Percentiles rank a stretch among this genome's conserved stretches.
Evolutionary conservation across 2,888 invertebrate genomes (phyloP).

Genomic region (Eristalis intricaria): DNA sequence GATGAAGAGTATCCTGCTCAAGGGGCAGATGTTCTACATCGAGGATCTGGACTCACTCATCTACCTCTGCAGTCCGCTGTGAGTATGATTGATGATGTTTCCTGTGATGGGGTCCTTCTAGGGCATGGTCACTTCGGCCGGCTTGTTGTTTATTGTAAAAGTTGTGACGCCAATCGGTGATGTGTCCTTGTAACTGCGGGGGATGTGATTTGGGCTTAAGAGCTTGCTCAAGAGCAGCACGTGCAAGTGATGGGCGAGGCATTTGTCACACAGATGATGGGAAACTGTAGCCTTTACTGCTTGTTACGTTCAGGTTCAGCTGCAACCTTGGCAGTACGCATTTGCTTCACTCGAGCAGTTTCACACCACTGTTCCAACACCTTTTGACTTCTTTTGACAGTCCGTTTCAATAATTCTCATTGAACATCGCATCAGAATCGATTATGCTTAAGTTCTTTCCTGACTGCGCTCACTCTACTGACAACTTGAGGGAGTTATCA

Average conservation of each 20-base stretch:
- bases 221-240: too few species aligned
- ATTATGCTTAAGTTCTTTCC: neutral
- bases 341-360: too few species aligned
- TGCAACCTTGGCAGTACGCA: too few species aligned
- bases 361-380: neutral
- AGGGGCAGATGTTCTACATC: slow-evolving; percentile 93
- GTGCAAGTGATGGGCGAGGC: too few species aligned
- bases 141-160: neutral
- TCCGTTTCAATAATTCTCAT: neutral
- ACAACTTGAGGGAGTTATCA: neutral
- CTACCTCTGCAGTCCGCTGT: slow-evolving; percentile 94
- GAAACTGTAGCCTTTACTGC: too few species aligned
- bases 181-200: too few species aligned
- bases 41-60: slow-evolving; percentile 91
- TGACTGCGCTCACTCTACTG: neutral
- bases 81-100: slow-evolving; percentile 80
- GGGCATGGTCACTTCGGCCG: too few species aligned
- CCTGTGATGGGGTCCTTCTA: too few species aligned
- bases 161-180: too few species aligned
- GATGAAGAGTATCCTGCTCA: slow-evolving; percentile 86
- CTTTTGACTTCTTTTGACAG: neutral
- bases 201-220: too few species aligned
- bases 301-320: too few species aligned
- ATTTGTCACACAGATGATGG: too few species aligned
- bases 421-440: neutral